Evolutionary conservation across 2,888 invertebrate species (phyloP).

Genomic region (Gibbula magus): DNA sequence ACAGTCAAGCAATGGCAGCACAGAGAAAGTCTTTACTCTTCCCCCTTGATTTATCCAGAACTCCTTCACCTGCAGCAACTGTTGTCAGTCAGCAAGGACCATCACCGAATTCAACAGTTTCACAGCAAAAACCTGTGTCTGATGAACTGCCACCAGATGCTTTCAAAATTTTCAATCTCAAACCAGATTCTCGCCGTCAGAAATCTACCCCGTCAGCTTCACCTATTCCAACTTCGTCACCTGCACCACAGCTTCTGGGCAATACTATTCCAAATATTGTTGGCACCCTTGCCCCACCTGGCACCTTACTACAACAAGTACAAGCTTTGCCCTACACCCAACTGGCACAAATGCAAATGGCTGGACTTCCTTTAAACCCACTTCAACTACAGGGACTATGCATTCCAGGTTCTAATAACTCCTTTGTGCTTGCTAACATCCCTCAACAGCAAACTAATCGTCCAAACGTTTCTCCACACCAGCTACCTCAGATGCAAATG

Average conservation of each 20-base stretch:
- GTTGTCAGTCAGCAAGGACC: background rate
- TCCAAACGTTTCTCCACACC: background rate
- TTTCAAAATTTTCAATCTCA: constrained; percentile 65
- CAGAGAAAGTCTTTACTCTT: background rate
- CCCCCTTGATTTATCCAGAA: constrained; percentile 21
- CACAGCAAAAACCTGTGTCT: constrained; percentile 21
- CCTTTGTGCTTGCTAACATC: background rate
- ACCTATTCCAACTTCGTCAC: background rate
- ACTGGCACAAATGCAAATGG: constrained; percentile 10
- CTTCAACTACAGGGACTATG: constrained; percentile 1
- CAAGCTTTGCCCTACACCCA: constrained; percentile 10
- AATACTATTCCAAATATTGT: constrained; percentile 13
- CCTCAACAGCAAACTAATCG: background rate
- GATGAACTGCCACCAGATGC: constrained; percentile 57
- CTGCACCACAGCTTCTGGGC: background rate
- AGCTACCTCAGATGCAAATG: background rate
- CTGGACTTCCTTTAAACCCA: constrained; percentile 7
- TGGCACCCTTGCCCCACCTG: background rate
- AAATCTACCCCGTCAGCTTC: background rate
- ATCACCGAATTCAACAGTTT: constrained; percentile 36
- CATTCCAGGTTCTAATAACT: constrained; percentile 5
- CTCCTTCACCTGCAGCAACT: background rate
- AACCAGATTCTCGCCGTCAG: constrained; percentile 42
- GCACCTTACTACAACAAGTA: background rate
- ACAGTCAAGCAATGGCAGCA: background rate